phyloP scores from a whole-genome alignment of 2,113 vertebrate genomes.

The Emberiza fucata region DNA sequence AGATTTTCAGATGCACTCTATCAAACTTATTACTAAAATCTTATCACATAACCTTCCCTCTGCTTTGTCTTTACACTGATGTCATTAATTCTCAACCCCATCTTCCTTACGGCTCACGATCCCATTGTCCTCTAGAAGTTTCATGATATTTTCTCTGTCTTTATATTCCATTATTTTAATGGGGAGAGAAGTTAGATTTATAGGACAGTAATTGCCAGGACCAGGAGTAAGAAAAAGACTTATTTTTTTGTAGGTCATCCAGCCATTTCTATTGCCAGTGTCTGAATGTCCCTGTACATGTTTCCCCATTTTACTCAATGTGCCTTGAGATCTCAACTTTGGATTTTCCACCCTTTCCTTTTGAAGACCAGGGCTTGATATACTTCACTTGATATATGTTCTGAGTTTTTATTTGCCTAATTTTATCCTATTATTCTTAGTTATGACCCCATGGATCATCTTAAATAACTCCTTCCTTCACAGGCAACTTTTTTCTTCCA shows the following conservation, averaged over 20 bases:
- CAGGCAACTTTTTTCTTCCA: background rate
- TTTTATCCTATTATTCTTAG: background rate
- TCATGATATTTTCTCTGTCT: constrained; percentile 3
- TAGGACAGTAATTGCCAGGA: constrained; percentile 31
- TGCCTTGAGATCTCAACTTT: background rate
- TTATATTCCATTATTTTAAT: constrained; percentile 61
- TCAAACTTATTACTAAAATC: constrained; percentile 22
- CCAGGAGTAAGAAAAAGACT: background rate
- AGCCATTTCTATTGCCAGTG: background rate
- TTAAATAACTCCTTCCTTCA: background rate
- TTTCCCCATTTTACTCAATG: background rate
- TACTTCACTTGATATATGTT: background rate
- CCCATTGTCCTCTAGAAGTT: constrained; percentile 39
- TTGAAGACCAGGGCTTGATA: background rate
- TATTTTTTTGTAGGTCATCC: constrained; percentile 40
- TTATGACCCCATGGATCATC: background rate
- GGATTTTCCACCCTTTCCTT: background rate
- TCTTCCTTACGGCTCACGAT: constrained; percentile 10
- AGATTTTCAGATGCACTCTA: background rate
- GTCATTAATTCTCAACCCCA: constrained; percentile 11
- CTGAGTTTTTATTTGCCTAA: background rate
- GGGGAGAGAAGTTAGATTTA: constrained; percentile 42
- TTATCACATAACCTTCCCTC: background rate
- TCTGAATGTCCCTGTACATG: background rate
- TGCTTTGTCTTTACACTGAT: background rate